Percentiles rank a stretch among this genome's conserved stretches.
Conservation (phyloP, 2,888 invertebrate species). For the Apocheima hispidaria region DNA sequence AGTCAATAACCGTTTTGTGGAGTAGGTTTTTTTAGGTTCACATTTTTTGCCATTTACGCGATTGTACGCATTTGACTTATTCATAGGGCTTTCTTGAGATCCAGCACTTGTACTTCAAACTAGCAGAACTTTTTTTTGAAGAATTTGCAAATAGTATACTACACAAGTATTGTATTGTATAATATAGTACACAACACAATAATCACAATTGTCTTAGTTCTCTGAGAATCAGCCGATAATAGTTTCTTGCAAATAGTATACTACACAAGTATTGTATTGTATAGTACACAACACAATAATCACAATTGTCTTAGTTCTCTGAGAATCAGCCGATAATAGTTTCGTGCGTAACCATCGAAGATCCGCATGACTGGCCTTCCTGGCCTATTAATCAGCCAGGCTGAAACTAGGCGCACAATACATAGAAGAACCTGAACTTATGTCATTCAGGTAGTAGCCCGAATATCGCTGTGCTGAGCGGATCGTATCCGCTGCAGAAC, state of each 20-base stretch:
- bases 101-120: neutral
- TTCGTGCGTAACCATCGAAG: constrained; percentile 30
- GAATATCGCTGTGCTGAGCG: constrained; percentile 54
- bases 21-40: too few relatives aligned
- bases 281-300: neutral
- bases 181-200: too few relatives aligned
- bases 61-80: neutral
- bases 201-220: constrained; percentile 5
- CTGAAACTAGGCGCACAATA: constrained; percentile 57
- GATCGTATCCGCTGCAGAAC: constrained; percentile 61
- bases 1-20: constrained; percentile 1
- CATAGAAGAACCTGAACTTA: constrained; percentile 53
- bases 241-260: too few relatives aligned
- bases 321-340: constrained; percentile 11
- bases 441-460: constrained; percentile 57
- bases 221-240: constrained; percentile 9
- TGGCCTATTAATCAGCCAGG: constrained; percentile 70
- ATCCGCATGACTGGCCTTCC: constrained; percentile 66
- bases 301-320: constrained; percentile 7
- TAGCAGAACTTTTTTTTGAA: neutral
- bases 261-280: too few relatives aligned
- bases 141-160: too few relatives aligned
- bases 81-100: neutral
- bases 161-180: too few relatives aligned
- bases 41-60: neutral